phyloP scores from a whole-genome alignment of 2,888 invertebrate genomes.

The Adelphocoris suturalis region DNA sequence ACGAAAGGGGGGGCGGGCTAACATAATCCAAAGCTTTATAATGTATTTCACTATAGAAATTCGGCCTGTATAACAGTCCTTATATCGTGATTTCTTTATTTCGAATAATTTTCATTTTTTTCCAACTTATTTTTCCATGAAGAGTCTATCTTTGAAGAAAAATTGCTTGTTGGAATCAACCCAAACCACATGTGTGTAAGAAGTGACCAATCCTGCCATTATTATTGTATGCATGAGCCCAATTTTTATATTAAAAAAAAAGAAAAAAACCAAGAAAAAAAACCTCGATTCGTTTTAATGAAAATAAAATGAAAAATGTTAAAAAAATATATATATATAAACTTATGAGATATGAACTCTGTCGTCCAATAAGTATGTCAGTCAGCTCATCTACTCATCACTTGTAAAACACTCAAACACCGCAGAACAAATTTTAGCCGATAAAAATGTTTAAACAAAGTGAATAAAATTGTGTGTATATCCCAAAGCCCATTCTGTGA shows the following conservation, averaged over 20 bases:
- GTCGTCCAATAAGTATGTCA: conserved; percentile 71
- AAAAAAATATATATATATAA: conserved; percentile 55
- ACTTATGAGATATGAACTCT: conserved; percentile 68
- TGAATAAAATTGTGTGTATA: conserved; percentile 53
- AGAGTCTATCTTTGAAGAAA: conserved; percentile 62
- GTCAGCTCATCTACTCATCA: conserved; percentile 73
- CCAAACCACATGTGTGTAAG: conserved; percentile 72
- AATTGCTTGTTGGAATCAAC: conserved; percentile 67
- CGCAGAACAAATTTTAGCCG: conserved; percentile 73
- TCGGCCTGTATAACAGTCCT: conserved; percentile 75
- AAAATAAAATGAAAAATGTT: conserved; percentile 65
- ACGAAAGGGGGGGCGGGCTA: not conserved
- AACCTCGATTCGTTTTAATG: conserved; percentile 72
- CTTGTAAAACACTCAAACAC: conserved; percentile 75
- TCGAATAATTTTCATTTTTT: not conserved
- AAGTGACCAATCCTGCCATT: conserved; percentile 74
- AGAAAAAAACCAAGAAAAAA: conserved; percentile 60
- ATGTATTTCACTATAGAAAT: not conserved
- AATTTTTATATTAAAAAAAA: conserved; percentile 72
- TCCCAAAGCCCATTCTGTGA: conserved; percentile 66
- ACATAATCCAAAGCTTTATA: not conserved
- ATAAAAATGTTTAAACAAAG: conserved; percentile 65
- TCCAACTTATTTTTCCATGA: conserved; percentile 54
- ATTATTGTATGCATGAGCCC: conserved; percentile 74
- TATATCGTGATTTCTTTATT: conserved; percentile 71